Percentiles rank a stretch among this genome's conserved stretches.
Evolutionary conservation across 2,888 invertebrate species (phyloP).

Genomic region (Ischnus inquisitorius): DNA sequence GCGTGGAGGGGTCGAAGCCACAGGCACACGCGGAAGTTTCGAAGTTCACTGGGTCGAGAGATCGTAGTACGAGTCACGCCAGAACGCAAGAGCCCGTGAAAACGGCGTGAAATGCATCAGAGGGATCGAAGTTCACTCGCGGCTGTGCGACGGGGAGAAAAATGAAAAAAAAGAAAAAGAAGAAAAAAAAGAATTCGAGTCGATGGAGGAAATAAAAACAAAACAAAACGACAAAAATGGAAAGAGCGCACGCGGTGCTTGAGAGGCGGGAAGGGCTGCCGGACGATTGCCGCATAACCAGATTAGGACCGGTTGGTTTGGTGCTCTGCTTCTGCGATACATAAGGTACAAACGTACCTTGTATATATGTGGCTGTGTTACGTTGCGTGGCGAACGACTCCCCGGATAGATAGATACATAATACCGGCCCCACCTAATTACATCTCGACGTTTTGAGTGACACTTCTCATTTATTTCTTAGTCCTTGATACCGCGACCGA

Average conservation of each 20-base stretch:
- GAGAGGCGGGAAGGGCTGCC: conserved; percentile 58
- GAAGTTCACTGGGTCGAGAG: conserved; percentile 68
- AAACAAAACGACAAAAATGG: conserved; percentile 42
- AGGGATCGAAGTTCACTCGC: conserved; percentile 57
- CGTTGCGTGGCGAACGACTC: conserved; percentile 1
- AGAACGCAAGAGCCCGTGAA: conserved; percentile 72
- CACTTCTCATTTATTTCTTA: conserved; percentile 81
- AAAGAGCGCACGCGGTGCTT: conserved; percentile 51
- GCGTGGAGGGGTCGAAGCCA: conserved; percentile 1
- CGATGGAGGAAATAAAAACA: conserved; percentile 49
- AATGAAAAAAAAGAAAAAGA: conserved; percentile 34
- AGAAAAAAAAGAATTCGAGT: conserved; percentile 47
- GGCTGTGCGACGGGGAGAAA: conserved; percentile 28
- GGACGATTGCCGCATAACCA: conserved; percentile 77
- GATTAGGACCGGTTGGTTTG: conserved; percentile 78
- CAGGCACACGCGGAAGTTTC: conserved; percentile 57
- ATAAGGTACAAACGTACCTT: conserved; percentile 21
- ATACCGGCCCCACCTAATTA: conserved; percentile 76
- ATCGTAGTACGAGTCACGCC: conserved; percentile 52
- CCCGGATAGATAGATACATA: conserved; percentile 68
- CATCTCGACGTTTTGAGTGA: conserved; percentile 80
- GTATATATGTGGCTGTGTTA: conserved; percentile 7
- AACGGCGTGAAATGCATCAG: conserved; percentile 67
- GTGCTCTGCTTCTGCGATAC: conserved; percentile 65
- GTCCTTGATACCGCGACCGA: conserved; percentile 65